Evolutionary conservation across 2,888 invertebrate species (phyloP).

Genomic region (Pollenia amentaria): DNA sequence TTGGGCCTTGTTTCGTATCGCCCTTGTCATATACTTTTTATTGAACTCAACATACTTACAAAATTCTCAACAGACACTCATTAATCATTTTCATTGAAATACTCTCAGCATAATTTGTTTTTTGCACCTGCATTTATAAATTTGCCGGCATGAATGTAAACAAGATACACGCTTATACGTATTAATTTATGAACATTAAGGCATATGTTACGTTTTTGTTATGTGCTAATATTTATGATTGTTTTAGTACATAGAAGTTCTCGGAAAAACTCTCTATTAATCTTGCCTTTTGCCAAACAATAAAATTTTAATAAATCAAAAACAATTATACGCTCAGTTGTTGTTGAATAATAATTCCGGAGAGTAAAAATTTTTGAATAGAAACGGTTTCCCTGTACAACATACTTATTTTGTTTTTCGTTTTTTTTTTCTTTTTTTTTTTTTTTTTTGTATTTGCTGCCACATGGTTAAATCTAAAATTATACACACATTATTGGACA

Average conservation of each 20-base stretch:
- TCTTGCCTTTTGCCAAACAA: neutral
- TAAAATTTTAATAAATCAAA: constrained; percentile 13
- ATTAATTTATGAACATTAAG: constrained; percentile 10
- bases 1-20: too few relatives aligned
- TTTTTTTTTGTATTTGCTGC: neutral
- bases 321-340: constrained; percentile 40
- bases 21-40: too few relatives aligned
- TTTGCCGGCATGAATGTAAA: neutral
- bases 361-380: neutral
- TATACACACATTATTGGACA: constrained; percentile 57
- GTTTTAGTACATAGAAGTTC: neutral
- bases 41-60: neutral
- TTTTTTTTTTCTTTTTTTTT: neutral
- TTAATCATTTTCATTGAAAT: neutral
- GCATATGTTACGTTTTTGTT: neutral
- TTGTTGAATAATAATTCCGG: neutral
- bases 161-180: neutral
- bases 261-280: neutral
- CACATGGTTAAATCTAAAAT: constrained; percentile 14
- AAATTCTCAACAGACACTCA: neutral
- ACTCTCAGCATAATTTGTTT: neutral
- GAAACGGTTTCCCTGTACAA: neutral
- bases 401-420: neutral
- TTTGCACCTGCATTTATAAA: constrained; percentile 26
- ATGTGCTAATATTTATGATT: too few relatives aligned